Conservation (phyloP, 2,113 vertebrate species). For the Megaptera novaeangliae region DNA sequence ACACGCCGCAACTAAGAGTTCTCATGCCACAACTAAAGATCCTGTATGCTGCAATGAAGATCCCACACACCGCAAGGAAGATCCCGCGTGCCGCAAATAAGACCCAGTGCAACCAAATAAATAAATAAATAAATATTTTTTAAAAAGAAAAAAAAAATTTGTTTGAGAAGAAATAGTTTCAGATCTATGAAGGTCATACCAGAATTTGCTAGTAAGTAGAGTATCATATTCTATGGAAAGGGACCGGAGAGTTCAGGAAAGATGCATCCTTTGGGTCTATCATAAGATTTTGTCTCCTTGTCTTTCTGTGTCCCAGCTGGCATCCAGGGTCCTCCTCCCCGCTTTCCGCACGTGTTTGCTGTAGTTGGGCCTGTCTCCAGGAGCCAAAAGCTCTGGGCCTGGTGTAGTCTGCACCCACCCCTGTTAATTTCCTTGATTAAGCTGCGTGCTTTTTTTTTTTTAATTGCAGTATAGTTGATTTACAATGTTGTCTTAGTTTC, state of each 20-base stretch:
- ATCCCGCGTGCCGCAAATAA: no score
- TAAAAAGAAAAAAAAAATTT: not conserved
- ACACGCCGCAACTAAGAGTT: no score
- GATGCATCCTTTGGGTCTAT: no score
- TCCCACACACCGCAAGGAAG: no score
- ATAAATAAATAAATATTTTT: no score
- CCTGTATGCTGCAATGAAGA: no score
- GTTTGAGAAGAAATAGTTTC: not conserved
- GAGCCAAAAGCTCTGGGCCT: not conserved
- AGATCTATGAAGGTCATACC: not conserved
- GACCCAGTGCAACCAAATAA: no score
- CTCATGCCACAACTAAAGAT: no score
- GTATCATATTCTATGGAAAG: not conserved
- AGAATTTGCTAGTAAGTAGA: not conserved
- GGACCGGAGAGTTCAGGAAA: not conserved
- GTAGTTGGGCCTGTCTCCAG: not conserved
- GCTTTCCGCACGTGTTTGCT: not conserved
- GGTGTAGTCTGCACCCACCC: not conserved
- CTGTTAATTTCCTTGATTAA: not conserved
- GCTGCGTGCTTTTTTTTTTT: no score
- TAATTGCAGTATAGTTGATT: no score
- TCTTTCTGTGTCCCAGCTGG: not conserved
- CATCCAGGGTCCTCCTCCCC: not conserved
- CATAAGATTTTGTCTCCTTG: not conserved
- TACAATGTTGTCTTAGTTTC: no score